phyloP scores from a whole-genome alignment of 1,140 invertebrate genomes.

The Melipona quadrifasciata region DNA sequence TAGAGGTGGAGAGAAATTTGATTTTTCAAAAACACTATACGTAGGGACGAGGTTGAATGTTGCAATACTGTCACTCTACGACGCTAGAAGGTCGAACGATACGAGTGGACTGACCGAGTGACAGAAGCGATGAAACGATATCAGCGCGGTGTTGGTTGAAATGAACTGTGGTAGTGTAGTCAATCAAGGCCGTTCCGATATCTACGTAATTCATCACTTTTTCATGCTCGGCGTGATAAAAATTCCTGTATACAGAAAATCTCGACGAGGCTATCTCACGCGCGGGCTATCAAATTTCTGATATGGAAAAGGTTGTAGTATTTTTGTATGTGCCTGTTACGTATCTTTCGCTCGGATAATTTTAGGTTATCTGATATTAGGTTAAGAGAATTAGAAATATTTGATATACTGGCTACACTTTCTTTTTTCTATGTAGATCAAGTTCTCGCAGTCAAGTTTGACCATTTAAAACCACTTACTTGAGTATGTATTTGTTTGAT shows the following conservation, averaged over 20 bases:
- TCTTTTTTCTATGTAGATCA: too few species aligned
- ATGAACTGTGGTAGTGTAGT: background rate
- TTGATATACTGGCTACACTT: background rate
- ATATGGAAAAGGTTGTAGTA: too few species aligned
- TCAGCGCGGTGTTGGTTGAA: background rate
- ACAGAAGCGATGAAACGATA: background rate
- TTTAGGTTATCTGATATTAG: too few species aligned
- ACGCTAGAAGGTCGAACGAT: background rate
- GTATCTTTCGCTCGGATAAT: background rate
- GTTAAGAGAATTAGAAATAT: too few species aligned
- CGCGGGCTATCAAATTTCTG: background rate
- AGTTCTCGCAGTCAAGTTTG: too few species aligned
- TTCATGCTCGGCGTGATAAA: background rate
- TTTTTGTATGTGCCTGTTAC: background rate
- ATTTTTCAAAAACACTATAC: background rate
- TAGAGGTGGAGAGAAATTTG: background rate
- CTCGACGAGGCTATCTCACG: too few species aligned
- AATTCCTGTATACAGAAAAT: background rate
- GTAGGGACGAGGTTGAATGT: background rate
- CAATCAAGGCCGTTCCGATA: background rate
- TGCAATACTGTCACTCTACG: background rate
- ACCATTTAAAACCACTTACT: too few species aligned
- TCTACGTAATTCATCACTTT: background rate
- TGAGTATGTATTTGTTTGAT: too few species aligned
- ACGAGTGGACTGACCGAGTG: background rate